Conservation (phyloP, 2,797 vertebrate genomes). For the Danio albolineatus region DNA sequence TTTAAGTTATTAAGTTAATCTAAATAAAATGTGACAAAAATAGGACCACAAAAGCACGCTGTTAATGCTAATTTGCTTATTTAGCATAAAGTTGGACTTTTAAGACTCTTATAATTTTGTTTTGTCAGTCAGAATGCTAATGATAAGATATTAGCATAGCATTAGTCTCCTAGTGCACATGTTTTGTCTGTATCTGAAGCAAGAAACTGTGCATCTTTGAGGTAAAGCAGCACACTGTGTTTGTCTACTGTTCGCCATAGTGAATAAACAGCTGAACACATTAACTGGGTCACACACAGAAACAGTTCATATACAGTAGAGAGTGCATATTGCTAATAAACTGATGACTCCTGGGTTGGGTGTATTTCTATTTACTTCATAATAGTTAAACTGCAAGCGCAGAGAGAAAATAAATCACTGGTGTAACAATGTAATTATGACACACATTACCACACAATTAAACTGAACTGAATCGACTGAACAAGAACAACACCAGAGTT, state of each 20-base stretch:
- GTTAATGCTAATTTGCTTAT: neutral
- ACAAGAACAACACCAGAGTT: too few species aligned
- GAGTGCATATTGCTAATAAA: neutral
- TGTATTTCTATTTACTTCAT: neutral
- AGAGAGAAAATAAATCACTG: neutral
- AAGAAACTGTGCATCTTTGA: neutral
- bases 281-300: neutral
- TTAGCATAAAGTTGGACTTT: neutral
- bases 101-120: neutral
- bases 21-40: neutral
- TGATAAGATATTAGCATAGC: neutral
- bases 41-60: too few species aligned
- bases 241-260: conserved; percentile 9
- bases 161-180: neutral
- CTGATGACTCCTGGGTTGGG: neutral
- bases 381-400: neutral
- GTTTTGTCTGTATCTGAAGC: neutral
- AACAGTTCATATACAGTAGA: neutral
- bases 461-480: too few species aligned
- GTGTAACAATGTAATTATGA: too few species aligned
- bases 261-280: neutral
- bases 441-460: too few species aligned
- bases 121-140: neutral
- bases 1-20: too few species aligned
- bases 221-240: conserved; percentile 1